These are phyloP conservation scores for Chrysaora quinquecirrha DNA, from an alignment of 30 jellyfish, hydroid and myxozoan genomes.

Conservation along the genomic window DNA sequence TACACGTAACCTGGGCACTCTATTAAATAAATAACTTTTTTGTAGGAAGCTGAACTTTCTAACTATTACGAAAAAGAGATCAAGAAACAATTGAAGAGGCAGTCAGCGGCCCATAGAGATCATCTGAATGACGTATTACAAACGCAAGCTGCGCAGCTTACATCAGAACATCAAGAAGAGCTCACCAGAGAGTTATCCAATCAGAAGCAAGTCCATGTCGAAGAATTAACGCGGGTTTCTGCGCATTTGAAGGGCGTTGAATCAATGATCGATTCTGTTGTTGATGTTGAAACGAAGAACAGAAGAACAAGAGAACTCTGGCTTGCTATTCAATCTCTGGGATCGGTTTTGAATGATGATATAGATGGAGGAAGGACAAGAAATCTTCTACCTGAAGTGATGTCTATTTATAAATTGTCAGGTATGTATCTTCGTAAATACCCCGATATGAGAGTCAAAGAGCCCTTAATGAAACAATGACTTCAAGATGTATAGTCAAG, in stretches of 20 bases:
- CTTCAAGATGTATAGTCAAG: too few relatives aligned
- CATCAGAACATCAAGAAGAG: slow-evolving; percentile 48
- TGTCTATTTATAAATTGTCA: slow-evolving; percentile 58
- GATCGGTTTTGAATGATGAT: slow-evolving; percentile 68
- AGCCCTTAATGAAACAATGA: too few relatives aligned
- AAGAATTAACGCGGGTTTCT: slow-evolving; percentile 53
- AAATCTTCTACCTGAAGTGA: slow-evolving; percentile 83
- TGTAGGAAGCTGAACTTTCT: slow-evolving; percentile 75
- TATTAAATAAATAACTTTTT: neutral
- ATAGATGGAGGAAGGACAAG: slow-evolving; percentile 78
- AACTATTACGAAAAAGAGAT: slow-evolving; percentile 77
- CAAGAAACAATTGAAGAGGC: slow-evolving; percentile 85
- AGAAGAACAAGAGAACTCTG: slow-evolving; percentile 74
- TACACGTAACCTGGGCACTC: too few relatives aligned
- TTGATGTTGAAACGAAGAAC: slow-evolving; percentile 68
- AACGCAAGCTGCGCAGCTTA: slow-evolving; percentile 49
- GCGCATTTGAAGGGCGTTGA: slow-evolving; percentile 75
- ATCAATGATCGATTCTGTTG: slow-evolving; percentile 59
- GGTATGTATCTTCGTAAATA: slow-evolving; percentile 57
- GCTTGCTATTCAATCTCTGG: slow-evolving; percentile 83
- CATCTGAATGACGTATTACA: slow-evolving; percentile 77
- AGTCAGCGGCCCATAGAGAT: slow-evolving; percentile 95
- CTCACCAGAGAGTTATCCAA: slow-evolving; percentile 37
- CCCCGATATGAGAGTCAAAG: too few relatives aligned
- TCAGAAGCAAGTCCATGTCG: slow-evolving; percentile 53